Percentiles rank a stretch among this genome's conserved stretches.
Evolutionary conservation across 1,140 invertebrate species (phyloP).

Genomic region (Lepidurus packardi): DNA sequence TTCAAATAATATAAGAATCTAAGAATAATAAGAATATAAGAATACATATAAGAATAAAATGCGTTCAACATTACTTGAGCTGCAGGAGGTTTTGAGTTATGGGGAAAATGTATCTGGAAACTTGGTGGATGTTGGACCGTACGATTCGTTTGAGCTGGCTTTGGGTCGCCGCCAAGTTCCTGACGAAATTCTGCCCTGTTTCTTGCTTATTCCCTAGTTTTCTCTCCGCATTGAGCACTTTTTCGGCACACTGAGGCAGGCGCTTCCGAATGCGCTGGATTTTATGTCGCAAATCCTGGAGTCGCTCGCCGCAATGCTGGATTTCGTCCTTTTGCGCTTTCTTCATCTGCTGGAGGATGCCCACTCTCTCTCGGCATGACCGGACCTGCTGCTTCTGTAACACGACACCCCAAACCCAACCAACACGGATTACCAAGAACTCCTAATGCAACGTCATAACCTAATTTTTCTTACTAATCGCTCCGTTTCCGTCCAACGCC

Average conservation of each 20-base stretch:
- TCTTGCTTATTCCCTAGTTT: background rate
- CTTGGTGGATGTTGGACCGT: background rate
- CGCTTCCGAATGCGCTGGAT: background rate
- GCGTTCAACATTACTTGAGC: background rate
- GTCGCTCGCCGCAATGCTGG: background rate
- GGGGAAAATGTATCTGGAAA: background rate
- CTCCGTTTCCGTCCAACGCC: slow-evolving; percentile 3
- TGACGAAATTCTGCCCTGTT: background rate
- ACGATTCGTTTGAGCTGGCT: background rate
- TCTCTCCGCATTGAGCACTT: background rate
- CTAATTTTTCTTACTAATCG: slow-evolving; percentile 1
- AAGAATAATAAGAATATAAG: too few species aligned
- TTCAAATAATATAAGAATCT: too few species aligned
- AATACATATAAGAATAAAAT: too few species aligned
- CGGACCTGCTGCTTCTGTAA: background rate
- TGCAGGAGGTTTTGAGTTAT: background rate
- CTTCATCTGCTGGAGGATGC: background rate
- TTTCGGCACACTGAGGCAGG: background rate
- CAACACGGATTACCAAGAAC: background rate
- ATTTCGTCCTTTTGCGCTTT: background rate
- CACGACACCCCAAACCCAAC: background rate
- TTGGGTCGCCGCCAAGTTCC: background rate
- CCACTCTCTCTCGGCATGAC: background rate
- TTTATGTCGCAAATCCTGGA: background rate
- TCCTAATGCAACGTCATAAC: background rate